Evolutionary conservation across 2,113 vertebrate species (phyloP).

Genomic region (Otus sunia): DNA sequence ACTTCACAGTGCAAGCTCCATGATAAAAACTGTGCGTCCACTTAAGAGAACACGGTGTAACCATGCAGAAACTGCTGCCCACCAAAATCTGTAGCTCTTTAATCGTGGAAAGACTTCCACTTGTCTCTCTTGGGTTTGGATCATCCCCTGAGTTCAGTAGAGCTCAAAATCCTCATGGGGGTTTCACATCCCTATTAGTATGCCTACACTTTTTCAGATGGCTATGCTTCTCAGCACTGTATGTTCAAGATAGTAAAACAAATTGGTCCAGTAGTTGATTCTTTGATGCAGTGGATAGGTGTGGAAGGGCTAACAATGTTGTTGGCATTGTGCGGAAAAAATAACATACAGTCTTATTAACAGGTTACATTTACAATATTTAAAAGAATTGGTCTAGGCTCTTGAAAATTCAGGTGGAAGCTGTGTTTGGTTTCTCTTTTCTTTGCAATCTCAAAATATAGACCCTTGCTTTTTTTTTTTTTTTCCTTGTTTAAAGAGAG

Average conservation of each 20-base stretch:
- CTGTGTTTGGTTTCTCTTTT: neutral
- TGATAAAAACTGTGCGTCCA: neutral
- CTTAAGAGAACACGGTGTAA: neutral
- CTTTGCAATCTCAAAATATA: neutral
- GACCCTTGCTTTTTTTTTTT: neutral
- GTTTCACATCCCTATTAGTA: neutral
- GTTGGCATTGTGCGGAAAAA: neutral
- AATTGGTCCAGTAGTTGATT: neutral
- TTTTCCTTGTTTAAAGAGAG: neutral
- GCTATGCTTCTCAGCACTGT: neutral
- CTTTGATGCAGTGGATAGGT: neutral
- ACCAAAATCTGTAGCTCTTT: neutral
- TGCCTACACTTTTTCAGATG: neutral
- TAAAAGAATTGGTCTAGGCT: neutral
- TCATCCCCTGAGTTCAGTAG: neutral
- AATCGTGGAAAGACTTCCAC: neutral
- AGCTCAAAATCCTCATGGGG: neutral
- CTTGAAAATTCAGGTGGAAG: neutral
- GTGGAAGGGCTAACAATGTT: neutral
- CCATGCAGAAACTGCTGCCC: neutral
- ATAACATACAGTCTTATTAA: neutral
- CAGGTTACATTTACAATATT: neutral
- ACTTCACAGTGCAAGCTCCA: neutral
- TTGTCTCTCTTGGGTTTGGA: neutral
- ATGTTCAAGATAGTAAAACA: neutral